phyloP scores from a whole-genome alignment of 2,113 vertebrate genomes.

The Sander vitreus region DNA sequence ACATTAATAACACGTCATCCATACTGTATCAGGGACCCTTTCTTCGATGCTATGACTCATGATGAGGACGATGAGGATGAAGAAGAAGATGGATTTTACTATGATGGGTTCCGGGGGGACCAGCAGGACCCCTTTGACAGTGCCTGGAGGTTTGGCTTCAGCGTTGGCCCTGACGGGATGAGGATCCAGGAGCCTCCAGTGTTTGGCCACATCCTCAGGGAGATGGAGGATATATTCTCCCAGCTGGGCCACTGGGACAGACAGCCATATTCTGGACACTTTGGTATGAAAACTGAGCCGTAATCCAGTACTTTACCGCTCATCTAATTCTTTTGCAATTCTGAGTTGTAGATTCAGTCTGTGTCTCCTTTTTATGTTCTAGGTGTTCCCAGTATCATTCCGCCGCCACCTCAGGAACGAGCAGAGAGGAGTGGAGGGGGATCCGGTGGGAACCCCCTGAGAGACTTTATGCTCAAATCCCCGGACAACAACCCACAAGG shows the following conservation, averaged over 20 bases:
- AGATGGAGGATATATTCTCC: conserved; percentile 85
- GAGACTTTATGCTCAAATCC: conserved; percentile 84
- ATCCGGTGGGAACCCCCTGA: conserved; percentile 69
- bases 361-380: background rate
- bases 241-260: conserved; percentile 70
- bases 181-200: conserved; percentile 77
- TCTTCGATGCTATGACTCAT: conserved; percentile 84
- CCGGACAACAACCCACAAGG: conserved; percentile 27
- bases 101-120: conserved; percentile 54
- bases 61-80: conserved; percentile 77
- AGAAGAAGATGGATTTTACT: conserved; percentile 59
- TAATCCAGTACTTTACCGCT: background rate
- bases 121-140: conserved; percentile 76
- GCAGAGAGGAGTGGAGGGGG: conserved; percentile 16
- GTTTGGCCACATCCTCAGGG: conserved; percentile 80
- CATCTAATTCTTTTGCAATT: background rate
- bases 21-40: conserved; percentile 76
- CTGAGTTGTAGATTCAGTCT: background rate
- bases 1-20: background rate
- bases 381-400: conserved; percentile 74
- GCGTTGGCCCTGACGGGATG: conserved; percentile 78
- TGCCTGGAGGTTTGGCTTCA: conserved; percentile 81
- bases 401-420: conserved; percentile 55
- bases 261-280: conserved; percentile 44
- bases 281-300: conserved; percentile 52